Evolutionary conservation across 2,113 vertebrate genomes (phyloP).

Genomic region (Eulacestoma nigropectus): DNA sequence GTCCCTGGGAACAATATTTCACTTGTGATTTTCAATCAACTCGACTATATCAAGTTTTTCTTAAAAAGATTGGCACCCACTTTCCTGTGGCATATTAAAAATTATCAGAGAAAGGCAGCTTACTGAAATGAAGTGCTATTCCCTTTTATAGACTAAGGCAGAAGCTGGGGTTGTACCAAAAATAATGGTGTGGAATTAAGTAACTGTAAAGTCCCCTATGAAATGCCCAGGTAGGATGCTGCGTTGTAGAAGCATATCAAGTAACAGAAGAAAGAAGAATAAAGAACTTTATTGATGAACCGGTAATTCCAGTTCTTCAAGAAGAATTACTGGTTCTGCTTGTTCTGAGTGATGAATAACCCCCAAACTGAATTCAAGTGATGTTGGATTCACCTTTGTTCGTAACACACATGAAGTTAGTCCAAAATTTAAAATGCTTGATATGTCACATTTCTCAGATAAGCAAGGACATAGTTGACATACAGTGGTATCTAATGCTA

Average conservation of each 20-base stretch:
- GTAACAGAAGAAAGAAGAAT: neutral
- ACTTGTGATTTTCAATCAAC: neutral
- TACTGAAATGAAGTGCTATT: conserved; percentile 13
- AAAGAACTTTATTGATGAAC: neutral
- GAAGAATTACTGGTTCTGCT: neutral
- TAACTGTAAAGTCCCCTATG: neutral
- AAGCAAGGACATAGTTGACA: neutral
- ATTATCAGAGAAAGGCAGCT: neutral
- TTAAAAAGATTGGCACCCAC: neutral
- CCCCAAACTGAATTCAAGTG: neutral
- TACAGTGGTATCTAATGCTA: neutral
- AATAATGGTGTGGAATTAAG: neutral
- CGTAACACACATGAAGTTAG: rapidly evolving
- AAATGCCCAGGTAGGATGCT: neutral
- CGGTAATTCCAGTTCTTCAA: neutral
- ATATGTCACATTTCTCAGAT: neutral
- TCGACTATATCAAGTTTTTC: neutral
- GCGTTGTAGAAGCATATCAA: neutral
- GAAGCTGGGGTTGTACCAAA: neutral
- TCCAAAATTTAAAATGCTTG: neutral
- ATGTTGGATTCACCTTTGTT: neutral
- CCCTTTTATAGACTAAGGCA: neutral
- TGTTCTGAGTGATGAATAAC: neutral
- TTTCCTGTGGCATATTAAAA: neutral
- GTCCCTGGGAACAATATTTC: neutral